phyloP scores from a whole-genome alignment of 2,888 invertebrate species.

The Aquatica leii region DNA sequence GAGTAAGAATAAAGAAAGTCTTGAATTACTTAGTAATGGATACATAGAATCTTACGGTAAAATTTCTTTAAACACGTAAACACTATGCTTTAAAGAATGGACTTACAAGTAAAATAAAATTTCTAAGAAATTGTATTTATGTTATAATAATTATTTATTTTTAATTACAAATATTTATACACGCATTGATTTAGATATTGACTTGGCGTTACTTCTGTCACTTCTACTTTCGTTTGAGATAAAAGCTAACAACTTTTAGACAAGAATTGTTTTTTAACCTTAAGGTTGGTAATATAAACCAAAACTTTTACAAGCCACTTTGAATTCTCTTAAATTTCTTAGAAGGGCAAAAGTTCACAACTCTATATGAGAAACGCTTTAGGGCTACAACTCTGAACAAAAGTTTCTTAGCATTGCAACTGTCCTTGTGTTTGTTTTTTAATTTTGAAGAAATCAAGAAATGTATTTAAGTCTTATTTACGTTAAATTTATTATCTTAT shows the following conservation, averaged over 20 bases:
- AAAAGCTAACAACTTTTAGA: constrained; percentile 31
- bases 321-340: constrained; percentile 33
- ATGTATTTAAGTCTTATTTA: constrained; percentile 1
- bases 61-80: too few relatives aligned
- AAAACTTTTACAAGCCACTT: constrained; percentile 34
- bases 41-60: too few relatives aligned
- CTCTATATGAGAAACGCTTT: constrained; percentile 30
- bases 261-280: constrained; percentile 33
- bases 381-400: constrained; percentile 29
- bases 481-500: constrained; percentile 5
- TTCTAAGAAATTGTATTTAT: too few relatives aligned
- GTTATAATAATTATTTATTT: too few relatives aligned
- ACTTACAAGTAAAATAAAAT: too few relatives aligned
- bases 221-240: constrained; percentile 27
- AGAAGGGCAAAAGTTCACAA: constrained; percentile 28
- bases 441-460: constrained; percentile 9
- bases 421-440: constrained; percentile 29
- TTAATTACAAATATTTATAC: too few relatives aligned
- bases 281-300: constrained; percentile 29
- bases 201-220: constrained; percentile 18
- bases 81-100: too few relatives aligned
- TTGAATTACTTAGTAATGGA: too few relatives aligned
- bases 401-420: constrained; percentile 22
- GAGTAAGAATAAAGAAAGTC: too few relatives aligned
- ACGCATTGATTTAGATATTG: neutral